Evolutionary conservation across 2,888 invertebrate genomes (phyloP).

Genomic region (Invenusta paracnida): DNA sequence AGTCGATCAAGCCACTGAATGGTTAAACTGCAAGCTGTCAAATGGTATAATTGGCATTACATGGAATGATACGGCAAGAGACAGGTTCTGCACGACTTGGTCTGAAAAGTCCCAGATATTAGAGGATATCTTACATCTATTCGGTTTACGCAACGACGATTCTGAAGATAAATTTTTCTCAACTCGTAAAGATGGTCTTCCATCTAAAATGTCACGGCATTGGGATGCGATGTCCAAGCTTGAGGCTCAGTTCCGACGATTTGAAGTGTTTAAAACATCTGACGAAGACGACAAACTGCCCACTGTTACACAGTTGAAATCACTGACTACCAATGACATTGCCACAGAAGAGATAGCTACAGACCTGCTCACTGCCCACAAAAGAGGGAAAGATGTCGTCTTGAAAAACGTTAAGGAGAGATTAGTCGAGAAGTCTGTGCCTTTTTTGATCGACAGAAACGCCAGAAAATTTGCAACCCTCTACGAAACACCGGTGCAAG

Average conservation of each 20-base stretch:
- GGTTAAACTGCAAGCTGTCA: neutral
- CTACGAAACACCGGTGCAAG: slow-evolving; percentile 16
- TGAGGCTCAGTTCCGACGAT: neutral
- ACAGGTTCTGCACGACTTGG: neutral
- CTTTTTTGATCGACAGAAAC: neutral
- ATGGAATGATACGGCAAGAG: neutral
- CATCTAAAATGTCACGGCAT: neutral
- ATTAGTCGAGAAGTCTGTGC: slow-evolving; percentile 23
- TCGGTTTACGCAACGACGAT: neutral
- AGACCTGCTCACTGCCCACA: neutral
- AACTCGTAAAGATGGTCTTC: neutral
- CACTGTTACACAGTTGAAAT: neutral
- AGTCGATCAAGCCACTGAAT: neutral
- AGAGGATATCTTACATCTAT: neutral
- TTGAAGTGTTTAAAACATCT: neutral
- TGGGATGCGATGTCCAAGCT: neutral
- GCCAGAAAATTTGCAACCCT: neutral
- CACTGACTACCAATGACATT: neutral
- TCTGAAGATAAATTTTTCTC: neutral
- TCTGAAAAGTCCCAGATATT: neutral
- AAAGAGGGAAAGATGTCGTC: slow-evolving; percentile 9
- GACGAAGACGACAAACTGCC: neutral
- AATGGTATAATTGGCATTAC: neutral
- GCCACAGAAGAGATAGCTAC: neutral
- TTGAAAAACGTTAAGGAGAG: neutral